Evolutionary conservation across 2,113 vertebrate genomes (phyloP).

Genomic region (Maccullochella peelii): DNA sequence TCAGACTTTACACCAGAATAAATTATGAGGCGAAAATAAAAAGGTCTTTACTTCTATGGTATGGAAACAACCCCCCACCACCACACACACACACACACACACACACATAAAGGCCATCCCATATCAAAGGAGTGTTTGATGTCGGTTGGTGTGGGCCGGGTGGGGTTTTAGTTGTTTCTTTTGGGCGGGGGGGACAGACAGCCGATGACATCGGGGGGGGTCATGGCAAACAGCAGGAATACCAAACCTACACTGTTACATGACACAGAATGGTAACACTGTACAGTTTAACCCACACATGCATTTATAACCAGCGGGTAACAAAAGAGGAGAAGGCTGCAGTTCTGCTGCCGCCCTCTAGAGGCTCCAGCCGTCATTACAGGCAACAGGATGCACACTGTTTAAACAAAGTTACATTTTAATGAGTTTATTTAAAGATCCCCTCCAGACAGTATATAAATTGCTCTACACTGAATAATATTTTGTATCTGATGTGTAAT

Average conservation of each 20-base stretch:
- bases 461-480: too few species aligned
- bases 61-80: slow-evolving; percentile 30
- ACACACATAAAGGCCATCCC: slow-evolving; percentile 41
- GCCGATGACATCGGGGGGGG: slow-evolving; percentile 1
- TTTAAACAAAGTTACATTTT: too few species aligned
- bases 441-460: too few species aligned
- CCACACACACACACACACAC: slow-evolving; percentile 20
- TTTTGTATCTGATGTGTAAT: too few species aligned
- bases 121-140: slow-evolving; percentile 72
- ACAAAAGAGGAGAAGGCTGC: not conserved
- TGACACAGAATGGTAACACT: slow-evolving; percentile 28
- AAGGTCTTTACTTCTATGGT: slow-evolving; percentile 41
- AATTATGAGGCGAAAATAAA: not conserved
- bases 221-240: slow-evolving; percentile 56
- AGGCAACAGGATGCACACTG: too few species aligned
- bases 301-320: not conserved
- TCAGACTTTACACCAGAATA: slow-evolving; percentile 33
- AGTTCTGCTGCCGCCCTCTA: slow-evolving; percentile 16
- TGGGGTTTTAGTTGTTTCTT: not conserved
- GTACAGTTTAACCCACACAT: slow-evolving; percentile 40
- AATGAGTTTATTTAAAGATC: too few species aligned
- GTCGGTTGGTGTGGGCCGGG: slow-evolving; percentile 42
- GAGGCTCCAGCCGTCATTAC: not conserved
- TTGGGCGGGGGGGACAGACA: slow-evolving; percentile 7
- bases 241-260: slow-evolving; percentile 39